Percentiles rank a stretch among this genome's conserved stretches.
Evolutionary conservation across 2,797 vertebrate genomes (phyloP).

Genomic region (Malacoraja senta): DNA sequence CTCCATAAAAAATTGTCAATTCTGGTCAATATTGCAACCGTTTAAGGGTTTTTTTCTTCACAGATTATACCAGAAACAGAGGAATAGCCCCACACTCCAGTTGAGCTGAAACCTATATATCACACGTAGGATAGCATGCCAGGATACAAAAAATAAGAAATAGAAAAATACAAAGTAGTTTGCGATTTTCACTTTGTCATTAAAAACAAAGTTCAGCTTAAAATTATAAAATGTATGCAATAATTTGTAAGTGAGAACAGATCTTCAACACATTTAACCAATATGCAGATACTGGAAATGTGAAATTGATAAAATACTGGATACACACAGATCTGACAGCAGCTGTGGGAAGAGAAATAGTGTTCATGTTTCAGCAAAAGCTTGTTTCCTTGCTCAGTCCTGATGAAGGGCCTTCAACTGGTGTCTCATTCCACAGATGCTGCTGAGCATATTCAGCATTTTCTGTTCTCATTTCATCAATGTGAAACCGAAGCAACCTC

Average conservation of each 20-base stretch:
- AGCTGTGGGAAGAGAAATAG: no score
- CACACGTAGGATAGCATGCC: background rate
- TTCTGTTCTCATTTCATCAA: no score
- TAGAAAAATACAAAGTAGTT: background rate
- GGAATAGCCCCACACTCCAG: background rate
- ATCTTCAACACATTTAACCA: no score
- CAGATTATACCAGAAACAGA: background rate
- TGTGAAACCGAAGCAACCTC: background rate
- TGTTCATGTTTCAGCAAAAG: no score
- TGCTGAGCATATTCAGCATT: no score
- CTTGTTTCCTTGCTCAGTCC: no score
- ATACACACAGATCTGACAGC: no score
- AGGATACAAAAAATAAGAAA: background rate
- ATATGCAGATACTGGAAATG: no score
- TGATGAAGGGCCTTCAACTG: no score
- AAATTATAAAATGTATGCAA: background rate
- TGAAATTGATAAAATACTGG: no score
- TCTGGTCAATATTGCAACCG: background rate
- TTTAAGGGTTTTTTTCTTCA: background rate
- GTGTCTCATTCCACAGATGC: no score
- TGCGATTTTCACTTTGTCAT: background rate
- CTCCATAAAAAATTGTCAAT: background rate
- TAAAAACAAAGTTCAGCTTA: background rate
- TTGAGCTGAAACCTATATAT: background rate
- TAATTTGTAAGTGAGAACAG: background rate